Conservation (phyloP, 2,113 vertebrate genomes). For the Protobothrops mucrosquamatus region DNA sequence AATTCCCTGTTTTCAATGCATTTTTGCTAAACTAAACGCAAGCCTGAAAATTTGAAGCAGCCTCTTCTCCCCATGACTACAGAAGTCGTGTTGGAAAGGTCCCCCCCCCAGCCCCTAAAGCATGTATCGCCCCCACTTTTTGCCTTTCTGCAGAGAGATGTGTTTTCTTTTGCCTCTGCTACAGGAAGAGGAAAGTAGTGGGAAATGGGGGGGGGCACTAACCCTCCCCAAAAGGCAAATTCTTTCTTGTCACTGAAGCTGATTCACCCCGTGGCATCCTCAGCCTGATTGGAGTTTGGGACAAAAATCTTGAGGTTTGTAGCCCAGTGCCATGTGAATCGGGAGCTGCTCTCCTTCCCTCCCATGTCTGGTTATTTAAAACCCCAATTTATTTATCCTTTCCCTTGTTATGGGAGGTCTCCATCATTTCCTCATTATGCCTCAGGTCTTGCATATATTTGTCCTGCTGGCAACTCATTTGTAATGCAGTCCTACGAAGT, state of each 20-base stretch:
- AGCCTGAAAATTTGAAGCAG: not conserved
- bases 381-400: not conserved
- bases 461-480: not conserved
- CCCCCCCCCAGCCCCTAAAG: fast-evolving
- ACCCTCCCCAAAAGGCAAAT: not conserved
- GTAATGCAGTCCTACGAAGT: not conserved
- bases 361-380: not conserved
- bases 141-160: not conserved
- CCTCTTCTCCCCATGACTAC: not conserved
- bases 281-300: not conserved
- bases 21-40: not conserved
- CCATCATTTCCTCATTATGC: not conserved
- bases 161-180: not conserved
- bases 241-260: not conserved
- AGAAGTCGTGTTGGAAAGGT: not conserved
- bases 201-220: not conserved
- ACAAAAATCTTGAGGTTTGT: not conserved
- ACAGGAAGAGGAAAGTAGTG: not conserved
- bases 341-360: not conserved
- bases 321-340: not conserved
- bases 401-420: not conserved
- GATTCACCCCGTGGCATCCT: not conserved
- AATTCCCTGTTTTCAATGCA: not conserved
- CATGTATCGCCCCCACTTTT: not conserved
- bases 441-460: not conserved